These are phyloP conservation scores for Naso thynnoides DNA, from an alignment of 2,797 vertebrate genomes.

Conservation along the genomic window DNA sequence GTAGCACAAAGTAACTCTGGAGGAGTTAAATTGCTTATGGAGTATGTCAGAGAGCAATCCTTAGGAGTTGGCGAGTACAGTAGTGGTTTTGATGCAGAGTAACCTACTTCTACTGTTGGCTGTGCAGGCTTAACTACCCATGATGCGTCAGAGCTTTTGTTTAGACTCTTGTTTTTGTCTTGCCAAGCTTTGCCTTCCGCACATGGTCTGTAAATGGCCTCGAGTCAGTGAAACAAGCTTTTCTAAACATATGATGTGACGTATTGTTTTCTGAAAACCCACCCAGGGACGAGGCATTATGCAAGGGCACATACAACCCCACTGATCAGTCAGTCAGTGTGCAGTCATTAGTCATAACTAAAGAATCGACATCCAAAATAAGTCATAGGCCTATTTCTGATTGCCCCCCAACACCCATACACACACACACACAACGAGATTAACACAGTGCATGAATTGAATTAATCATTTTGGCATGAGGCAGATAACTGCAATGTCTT, in stretches of 20 bases:
- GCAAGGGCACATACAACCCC: constrained; percentile 14
- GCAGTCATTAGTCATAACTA: constrained; percentile 34
- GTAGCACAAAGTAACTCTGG: constrained; percentile 63
- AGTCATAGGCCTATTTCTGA: constrained; percentile 46
- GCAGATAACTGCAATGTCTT: constrained; percentile 16
- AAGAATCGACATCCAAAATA: constrained; percentile 31
- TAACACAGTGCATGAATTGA: constrained; percentile 47
- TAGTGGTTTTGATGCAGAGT: constrained; percentile 16
- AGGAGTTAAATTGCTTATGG: constrained; percentile 69
- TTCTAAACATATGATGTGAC: neutral
- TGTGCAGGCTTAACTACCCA: constrained; percentile 24
- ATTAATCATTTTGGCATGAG: constrained; percentile 52
- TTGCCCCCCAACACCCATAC: neutral
- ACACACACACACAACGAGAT: constrained; percentile 45
- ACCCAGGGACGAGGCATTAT: constrained; percentile 16
- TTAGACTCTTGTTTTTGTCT: constrained; percentile 2
- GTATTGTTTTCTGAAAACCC: constrained; percentile 33
- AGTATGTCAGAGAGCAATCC: constrained; percentile 44
- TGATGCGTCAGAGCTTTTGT: constrained; percentile 43
- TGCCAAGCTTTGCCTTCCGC: constrained; percentile 6
- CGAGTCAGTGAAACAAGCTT: constrained; percentile 19
- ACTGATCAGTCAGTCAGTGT: constrained; percentile 21
- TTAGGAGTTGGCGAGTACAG: constrained; percentile 30
- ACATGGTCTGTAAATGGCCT: constrained; percentile 1
- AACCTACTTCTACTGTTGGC: constrained; percentile 32